phyloP scores from a whole-genome alignment of 2,113 vertebrate genomes.

The Steatornis caripensis region DNA sequence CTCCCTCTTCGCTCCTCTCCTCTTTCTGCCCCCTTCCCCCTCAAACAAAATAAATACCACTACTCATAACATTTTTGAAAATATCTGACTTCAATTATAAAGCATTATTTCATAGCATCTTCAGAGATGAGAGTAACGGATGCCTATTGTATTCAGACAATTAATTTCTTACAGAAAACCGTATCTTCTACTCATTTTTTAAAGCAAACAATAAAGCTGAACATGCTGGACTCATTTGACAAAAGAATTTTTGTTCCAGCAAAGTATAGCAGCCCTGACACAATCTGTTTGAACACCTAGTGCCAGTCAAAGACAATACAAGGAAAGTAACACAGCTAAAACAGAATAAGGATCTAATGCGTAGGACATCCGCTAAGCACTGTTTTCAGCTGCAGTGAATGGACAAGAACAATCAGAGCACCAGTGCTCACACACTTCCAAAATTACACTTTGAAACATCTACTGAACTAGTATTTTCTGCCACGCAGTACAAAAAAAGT shows the following conservation, averaged over 20 bases:
- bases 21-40: fast-evolving
- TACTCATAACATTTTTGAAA: not conserved
- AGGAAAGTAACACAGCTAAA: not conserved
- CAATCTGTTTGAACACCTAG: conserved; percentile 1
- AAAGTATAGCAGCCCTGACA: not conserved
- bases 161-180: not conserved
- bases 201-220: not conserved
- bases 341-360: not conserved
- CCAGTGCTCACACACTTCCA: not conserved
- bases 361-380: not conserved
- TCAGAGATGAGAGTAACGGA: not conserved
- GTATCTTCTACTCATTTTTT: not conserved
- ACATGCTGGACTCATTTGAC: not conserved
- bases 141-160: not conserved
- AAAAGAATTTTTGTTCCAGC: not conserved
- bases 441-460: not conserved
- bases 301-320: not conserved
- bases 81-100: not conserved
- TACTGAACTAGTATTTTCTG: fast-evolving
- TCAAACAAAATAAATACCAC: not conserved
- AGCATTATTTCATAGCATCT: not conserved
- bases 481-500: not conserved
- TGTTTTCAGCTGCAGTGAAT: not conserved
- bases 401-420: not conserved
- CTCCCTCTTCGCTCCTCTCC: not conserved